A percentile compares a stretch with the other conserved stretches of the same genome.
These are phyloP conservation scores for Mimumesa dahlbomi DNA, from an alignment of 2,888 invertebrate species.

Conservation along the genomic window DNA sequence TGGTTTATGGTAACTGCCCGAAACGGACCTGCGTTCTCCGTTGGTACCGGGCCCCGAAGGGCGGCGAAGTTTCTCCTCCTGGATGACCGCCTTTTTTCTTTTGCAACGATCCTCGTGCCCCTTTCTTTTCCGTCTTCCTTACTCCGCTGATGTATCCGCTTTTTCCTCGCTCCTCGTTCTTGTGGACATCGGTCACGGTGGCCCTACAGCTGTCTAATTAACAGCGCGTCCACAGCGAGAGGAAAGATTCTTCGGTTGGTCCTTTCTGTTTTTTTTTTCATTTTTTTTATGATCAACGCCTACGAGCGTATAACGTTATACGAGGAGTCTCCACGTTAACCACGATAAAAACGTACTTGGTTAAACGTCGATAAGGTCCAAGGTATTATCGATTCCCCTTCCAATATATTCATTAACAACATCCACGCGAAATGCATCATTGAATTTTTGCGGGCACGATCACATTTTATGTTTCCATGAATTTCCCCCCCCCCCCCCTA, in stretches of 20 bases:
- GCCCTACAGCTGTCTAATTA: constrained; percentile 50
- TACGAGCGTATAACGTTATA: constrained; percentile 1
- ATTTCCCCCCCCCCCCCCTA: no score
- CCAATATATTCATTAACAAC: neutral
- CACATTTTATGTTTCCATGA: no score
- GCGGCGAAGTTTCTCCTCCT: constrained; percentile 31
- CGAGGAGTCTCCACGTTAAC: neutral
- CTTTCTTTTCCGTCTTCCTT: constrained; percentile 28
- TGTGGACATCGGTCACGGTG: constrained; percentile 35
- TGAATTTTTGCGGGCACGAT: no score
- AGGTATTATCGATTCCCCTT: neutral
- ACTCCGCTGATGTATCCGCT: constrained; percentile 8
- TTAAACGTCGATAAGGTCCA: neutral
- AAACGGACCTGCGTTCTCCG: constrained; percentile 51
- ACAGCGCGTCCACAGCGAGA: constrained; percentile 22
- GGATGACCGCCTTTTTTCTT: constrained; percentile 28
- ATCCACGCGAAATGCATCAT: no score
- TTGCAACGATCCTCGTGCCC: constrained; percentile 4
- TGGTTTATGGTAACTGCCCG: constrained; percentile 67
- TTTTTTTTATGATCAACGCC: constrained; percentile 15
- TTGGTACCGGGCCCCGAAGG: constrained; percentile 18
- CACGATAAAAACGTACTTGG: neutral
- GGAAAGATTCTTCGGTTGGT: neutral
- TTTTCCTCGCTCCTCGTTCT: constrained; percentile 2
- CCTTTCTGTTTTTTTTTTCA: no score